Evolutionary conservation across 1,140 invertebrate species (phyloP).

Genomic region (Plectrocnemia conspersa): DNA sequence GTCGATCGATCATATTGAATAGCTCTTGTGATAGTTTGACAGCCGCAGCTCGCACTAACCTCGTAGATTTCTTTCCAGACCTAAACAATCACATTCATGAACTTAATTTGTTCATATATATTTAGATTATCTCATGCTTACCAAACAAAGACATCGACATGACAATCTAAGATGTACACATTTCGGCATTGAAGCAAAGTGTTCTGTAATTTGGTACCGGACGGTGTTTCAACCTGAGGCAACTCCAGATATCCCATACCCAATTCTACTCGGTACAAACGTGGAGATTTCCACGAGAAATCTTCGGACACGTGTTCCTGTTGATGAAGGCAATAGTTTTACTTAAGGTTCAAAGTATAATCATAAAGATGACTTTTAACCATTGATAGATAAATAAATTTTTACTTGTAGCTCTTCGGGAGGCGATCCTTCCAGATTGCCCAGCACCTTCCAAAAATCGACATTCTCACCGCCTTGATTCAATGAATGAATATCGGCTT

Average conservation of each 20-base stretch:
- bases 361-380: not conserved
- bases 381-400: not conserved
- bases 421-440: slow-evolving; percentile 48
- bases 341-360: slow-evolving; percentile 25
- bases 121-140: slow-evolving; percentile 46
- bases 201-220: slow-evolving; percentile 57
- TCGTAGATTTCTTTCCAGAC: slow-evolving; percentile 97
- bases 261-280: slow-evolving; percentile 90
- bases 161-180: slow-evolving; percentile 97
- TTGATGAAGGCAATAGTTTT: slow-evolving; percentile 26
- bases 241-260: slow-evolving; percentile 99
- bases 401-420: slow-evolving; percentile 29
- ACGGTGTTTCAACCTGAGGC: slow-evolving; percentile 86
- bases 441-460: slow-evolving; percentile 79
- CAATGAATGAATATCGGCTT: slow-evolving; percentile 84
- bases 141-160: slow-evolving; percentile 97
- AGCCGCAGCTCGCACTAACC: slow-evolving; percentile 92
- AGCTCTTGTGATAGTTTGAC: slow-evolving; percentile 94
- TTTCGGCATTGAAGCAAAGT: slow-evolving; percentile 83
- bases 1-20: slow-evolving; percentile 86
- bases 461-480: slow-evolving; percentile 73
- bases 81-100: slow-evolving; percentile 46
- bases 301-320: slow-evolving; percentile 79
- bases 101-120: not conserved
- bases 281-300: slow-evolving; percentile 70